A percentile compares a stretch with the other conserved stretches of the same genome.
Conservation (phyloP, 2,113 vertebrate species). For the Enhydra lutris region DNA sequence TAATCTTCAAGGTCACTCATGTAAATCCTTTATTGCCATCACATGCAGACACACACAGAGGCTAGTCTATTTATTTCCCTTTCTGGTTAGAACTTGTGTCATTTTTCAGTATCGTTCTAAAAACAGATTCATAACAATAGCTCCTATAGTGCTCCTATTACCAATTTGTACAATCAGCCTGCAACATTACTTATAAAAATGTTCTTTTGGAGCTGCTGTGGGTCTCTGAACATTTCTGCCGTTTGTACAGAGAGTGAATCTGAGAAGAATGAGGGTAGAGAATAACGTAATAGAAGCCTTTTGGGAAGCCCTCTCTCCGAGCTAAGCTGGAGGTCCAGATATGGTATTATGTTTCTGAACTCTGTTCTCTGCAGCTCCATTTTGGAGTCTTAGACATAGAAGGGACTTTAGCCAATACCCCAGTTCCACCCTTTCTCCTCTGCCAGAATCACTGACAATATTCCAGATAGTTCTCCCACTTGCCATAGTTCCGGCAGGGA, state of each 20-base stretch:
- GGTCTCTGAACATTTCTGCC: not conserved
- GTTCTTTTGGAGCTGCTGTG: constrained; percentile 24
- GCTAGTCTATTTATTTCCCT: constrained; percentile 24
- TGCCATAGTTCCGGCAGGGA: not conserved
- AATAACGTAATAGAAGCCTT: not conserved
- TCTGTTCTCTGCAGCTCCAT: not conserved
- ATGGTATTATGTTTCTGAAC: not conserved
- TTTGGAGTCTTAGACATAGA: not conserved
- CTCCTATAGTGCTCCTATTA: constrained; percentile 14
- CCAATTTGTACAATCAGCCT: not conserved
- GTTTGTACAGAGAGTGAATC: constrained; percentile 33
- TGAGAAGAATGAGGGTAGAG: not conserved
- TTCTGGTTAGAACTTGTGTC: constrained; percentile 43
- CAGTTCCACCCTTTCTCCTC: not conserved
- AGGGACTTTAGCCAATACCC: not conserved
- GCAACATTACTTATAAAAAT: constrained; percentile 31
- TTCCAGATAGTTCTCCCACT: not conserved
- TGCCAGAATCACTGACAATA: not conserved
- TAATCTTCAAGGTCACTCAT: constrained; percentile 1
- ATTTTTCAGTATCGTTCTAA: constrained; percentile 54
- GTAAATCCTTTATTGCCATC: not conserved
- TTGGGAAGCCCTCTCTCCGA: not conserved
- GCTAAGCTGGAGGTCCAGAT: not conserved
- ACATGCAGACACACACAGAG: not conserved
- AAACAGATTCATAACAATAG: constrained; percentile 43